Evolutionary conservation across 2,888 invertebrate species (phyloP).

Genomic region (Gasteruption jaculator): DNA sequence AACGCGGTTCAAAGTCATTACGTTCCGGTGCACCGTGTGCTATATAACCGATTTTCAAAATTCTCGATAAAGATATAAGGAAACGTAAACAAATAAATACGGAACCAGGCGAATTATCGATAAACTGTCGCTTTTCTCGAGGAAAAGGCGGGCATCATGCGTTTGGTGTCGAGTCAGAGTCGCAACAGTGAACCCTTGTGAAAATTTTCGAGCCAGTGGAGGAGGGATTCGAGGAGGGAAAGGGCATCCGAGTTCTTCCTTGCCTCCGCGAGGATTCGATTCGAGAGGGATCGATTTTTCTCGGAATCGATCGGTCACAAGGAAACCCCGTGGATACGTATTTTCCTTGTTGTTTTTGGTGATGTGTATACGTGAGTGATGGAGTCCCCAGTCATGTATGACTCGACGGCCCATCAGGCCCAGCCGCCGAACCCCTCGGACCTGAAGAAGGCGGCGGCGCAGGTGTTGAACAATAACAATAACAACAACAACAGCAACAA

Average conservation of each 20-base stretch:
- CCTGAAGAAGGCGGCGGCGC: conserved; percentile 58
- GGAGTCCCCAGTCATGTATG: conserved; percentile 88
- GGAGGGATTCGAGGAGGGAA: not conserved
- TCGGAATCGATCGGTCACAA: conserved; percentile 1
- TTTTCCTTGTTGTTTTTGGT: conserved; percentile 24
- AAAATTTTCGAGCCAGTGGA: no score
- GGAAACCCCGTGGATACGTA: conserved; percentile 4
- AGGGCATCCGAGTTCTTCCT: not conserved
- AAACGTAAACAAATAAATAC: no score
- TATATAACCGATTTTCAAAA: no score
- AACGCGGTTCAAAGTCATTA: no score
- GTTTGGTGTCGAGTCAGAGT: no score
- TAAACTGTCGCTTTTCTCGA: no score
- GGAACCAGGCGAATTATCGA: no score
- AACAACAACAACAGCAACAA: conserved; percentile 42
- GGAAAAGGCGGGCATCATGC: no score
- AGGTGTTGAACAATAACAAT: conserved; percentile 47
- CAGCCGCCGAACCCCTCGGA: conserved; percentile 54
- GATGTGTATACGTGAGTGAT: conserved; percentile 54
- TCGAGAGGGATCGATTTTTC: not conserved
- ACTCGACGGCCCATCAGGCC: conserved; percentile 58
- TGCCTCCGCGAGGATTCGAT: not conserved
- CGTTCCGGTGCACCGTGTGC: no score
- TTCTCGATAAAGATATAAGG: no score
- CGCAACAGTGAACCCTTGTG: no score